Evolutionary conservation across 2,113 vertebrate species (phyloP).

Genomic region (Equus przewalskii): DNA sequence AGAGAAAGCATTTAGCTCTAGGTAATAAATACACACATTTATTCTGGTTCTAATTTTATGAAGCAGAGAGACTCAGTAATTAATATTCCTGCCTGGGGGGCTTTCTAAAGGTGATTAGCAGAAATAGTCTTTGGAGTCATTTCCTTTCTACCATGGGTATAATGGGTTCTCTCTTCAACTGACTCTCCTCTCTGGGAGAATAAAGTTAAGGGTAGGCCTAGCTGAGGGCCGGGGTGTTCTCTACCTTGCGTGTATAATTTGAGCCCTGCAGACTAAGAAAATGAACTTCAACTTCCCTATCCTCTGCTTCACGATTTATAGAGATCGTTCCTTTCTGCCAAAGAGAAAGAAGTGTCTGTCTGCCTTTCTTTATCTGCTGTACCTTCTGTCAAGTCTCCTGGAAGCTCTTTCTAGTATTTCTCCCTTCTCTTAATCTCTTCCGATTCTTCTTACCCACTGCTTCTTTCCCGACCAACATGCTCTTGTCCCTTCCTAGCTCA

Average conservation of each 20-base stretch:
- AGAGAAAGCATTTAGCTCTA: neutral
- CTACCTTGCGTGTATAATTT: neutral
- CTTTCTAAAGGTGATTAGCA: slow-evolving; percentile 1
- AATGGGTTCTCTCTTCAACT: neutral
- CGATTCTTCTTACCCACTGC: too few species aligned
- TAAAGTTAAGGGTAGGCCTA: neutral
- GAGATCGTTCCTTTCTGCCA: neutral
- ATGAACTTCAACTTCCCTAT: neutral
- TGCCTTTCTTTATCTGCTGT: neutral
- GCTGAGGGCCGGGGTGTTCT: neutral
- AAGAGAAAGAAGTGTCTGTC: neutral
- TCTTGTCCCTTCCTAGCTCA: too few species aligned
- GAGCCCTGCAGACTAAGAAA: neutral
- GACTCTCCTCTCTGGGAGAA: neutral
- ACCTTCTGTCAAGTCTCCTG: neutral
- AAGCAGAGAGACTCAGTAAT: neutral
- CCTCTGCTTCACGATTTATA: accelerated
- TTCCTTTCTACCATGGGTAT: neutral
- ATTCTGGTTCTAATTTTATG: neutral
- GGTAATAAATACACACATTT: neutral
- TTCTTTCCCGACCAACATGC: neutral
- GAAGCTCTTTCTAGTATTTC: neutral
- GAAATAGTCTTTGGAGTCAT: neutral
- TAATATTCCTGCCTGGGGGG: neutral
- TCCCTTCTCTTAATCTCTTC: neutral